phyloP scores from a whole-genome alignment of 1,140 invertebrate genomes.

The Dendroctonus ponderosae region DNA sequence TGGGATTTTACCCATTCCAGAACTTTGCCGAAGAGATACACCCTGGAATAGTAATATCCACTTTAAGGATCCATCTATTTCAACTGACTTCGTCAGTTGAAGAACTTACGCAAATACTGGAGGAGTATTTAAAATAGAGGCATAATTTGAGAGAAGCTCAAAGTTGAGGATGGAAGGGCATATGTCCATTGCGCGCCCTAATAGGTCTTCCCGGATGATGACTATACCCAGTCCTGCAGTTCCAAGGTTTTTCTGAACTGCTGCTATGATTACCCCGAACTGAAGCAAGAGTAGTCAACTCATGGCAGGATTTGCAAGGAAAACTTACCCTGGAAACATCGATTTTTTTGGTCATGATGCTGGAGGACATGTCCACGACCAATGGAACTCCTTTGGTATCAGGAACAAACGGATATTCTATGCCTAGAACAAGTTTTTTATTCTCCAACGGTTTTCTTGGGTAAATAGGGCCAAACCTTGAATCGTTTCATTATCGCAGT shows the following conservation, averaged over 20 bases:
- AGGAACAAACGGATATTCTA: constrained; percentile 89
- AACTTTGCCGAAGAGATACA: constrained; percentile 87
- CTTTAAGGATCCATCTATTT: no score
- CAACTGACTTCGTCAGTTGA: not conserved
- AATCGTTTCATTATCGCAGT: constrained; percentile 96
- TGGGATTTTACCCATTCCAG: constrained; percentile 87
- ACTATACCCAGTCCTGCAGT: constrained; percentile 90
- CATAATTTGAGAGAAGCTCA: constrained; percentile 74
- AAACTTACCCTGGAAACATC: constrained; percentile 85
- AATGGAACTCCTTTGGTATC: constrained; percentile 83
- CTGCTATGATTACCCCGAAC: constrained; percentile 93
- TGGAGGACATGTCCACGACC: constrained; percentile 96
- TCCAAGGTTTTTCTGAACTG: constrained; percentile 97
- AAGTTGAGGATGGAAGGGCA: constrained; percentile 89
- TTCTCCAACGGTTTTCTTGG: not conserved
- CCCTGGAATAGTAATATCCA: constrained; percentile 59
- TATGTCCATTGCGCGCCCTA: constrained; percentile 72
- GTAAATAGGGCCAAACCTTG: constrained; percentile 68
- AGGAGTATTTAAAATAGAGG: constrained; percentile 94
- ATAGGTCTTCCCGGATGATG: constrained; percentile 88
- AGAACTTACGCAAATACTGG: constrained; percentile 84
- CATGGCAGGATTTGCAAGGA: not conserved
- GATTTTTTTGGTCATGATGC: constrained; percentile 83
- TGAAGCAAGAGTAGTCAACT: constrained; percentile 11
- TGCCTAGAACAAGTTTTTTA: constrained; percentile 38